Base-by-base conservation (phyloP, 1,140 invertebrate species). In the Habropoda laboriosa region DNA sequence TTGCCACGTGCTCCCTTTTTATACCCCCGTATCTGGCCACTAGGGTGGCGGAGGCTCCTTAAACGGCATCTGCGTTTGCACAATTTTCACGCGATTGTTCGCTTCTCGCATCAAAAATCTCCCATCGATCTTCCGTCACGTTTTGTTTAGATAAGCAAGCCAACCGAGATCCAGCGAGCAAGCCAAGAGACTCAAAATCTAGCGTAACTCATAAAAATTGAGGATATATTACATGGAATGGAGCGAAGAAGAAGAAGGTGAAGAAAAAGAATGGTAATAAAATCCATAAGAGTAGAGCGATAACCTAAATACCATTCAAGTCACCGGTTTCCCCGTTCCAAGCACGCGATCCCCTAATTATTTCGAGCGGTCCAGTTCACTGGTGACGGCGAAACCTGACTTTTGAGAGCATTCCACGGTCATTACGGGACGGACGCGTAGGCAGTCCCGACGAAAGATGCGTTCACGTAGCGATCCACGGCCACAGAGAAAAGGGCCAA, bases 51-150 rank as follows among this genome's bases (percentile, higher is more conserved):
- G n/a, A n/a, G n/a, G 73, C 75, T 78, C 45, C 79, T 60, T 83
- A 81, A n/a, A 79, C 78, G 83, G 88, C 91, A 92, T 92, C 90
- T 91, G 91, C 91, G 90, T 90, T 90, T 90, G 86, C 86, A 86
- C 75, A 79, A 77, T 86, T 77, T 80, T 68, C 61, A 64, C 73
- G 71, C 71, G 68, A 73, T 79, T 64, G 45, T 72, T 55, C 24
- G 24, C 40, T n/a, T 38, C 12, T 16, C 66, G 53, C 24, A 35
- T 73, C 47, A 8, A 51, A 7, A 0, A 30, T 35, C 49, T 16
- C 21, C 30, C 38, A 72, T 63, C 75, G 66, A 71, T 71, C 42
- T 53, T 38, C 27, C 27, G 21, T 30, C 30, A 6, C 13, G 8
- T 16, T 3, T 3, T 42, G 76, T 63, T 53, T 53, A 53, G 38